Evolutionary conservation across 2,797 vertebrate genomes (phyloP), one percentile per base, ranked within the genome.

Genomic region (Bryconaethiops microstoma): DNA sequence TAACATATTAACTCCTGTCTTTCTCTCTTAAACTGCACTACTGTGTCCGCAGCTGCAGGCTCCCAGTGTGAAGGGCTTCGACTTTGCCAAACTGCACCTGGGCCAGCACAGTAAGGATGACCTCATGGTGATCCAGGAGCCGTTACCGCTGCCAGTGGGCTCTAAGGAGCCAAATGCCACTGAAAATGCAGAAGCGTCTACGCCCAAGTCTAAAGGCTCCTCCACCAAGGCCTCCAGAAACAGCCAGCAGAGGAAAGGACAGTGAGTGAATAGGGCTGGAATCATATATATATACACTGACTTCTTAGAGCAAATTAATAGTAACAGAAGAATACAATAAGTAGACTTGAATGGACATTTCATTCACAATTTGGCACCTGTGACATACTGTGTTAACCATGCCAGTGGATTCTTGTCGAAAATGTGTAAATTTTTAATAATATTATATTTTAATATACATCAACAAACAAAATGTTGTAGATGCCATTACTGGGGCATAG

Each of bases 31-130:
- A 57, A 8, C 42, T 39, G 48, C 16, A 17, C 29, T 35, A 7
- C 7, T 9, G 8, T 55, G 2, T 83, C 67, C 35, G 13, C 84
- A 97, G 96, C 90, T 97, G 84, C 96, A 97, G 91, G 93, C 94
- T 35, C 95, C 95, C 81, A 96, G 93, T 0, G 95, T 96, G 84
- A 96, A 96, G 89, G 95, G 95, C 80, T 96, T 97, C 77, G 96
- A 97, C 85, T 97, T 97, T 88, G 95, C 95, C 69, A 97, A 97
- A 90, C 95, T 96, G 83, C 96, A 97, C 87, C 91, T 97, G 91
- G 96, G 96, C 2, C 96, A 97, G 88, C 95, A 96, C 90, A 96
- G 92, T 85, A 97, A 96, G 87, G 96, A 96, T 7, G 95, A 97
- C 86, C 91, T 96, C 64, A 86, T 95, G 86, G 95, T 96, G 78